Conservation (phyloP, 2,888 invertebrate genomes). For the Aleiodes alternator region DNA sequence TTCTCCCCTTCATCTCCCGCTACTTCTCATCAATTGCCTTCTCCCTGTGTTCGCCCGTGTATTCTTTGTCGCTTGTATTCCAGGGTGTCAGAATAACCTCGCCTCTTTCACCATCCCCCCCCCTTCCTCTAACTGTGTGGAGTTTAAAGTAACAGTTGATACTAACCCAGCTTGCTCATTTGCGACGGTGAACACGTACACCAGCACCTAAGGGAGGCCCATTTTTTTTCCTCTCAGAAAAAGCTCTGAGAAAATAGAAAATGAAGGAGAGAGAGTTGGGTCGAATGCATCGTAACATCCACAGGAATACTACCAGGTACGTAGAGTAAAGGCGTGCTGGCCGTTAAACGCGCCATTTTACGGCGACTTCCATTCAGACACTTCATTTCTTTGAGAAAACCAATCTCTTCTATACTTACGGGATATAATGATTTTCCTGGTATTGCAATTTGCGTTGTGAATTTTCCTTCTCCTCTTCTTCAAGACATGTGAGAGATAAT, state of each 20-base stretch:
- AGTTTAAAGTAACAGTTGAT: background rate
- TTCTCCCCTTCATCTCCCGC: background rate
- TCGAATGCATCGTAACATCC: conserved; percentile 26
- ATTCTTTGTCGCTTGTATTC: conserved; percentile 2
- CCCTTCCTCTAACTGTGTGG: background rate
- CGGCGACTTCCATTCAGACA: conserved; percentile 26
- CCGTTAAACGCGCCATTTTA: conserved; percentile 31
- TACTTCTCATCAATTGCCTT: background rate
- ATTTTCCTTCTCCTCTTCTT: conserved; percentile 25
- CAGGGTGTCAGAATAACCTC: too few relatives aligned
- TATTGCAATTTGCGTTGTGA: conserved; percentile 55
- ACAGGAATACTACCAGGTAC: background rate
- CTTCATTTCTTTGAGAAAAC: conserved; percentile 61
- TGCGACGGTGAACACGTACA: conserved; percentile 30
- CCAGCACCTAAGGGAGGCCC: conserved; percentile 15
- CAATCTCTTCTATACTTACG: conserved; percentile 60
- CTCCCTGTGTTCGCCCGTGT: conserved; percentile 14
- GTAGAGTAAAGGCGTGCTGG: background rate
- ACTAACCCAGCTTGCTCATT: conserved; percentile 4
- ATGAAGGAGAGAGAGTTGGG: background rate
- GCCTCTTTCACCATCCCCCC: background rate
- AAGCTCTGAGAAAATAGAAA: background rate
- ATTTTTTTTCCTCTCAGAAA: background rate
- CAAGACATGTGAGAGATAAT: conserved; percentile 10
- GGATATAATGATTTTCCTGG: conserved; percentile 61